These are phyloP conservation scores for Anser brachyrhynchus DNA, from an alignment of 2,113 vertebrate genomes.

Conservation along the genomic window DNA sequence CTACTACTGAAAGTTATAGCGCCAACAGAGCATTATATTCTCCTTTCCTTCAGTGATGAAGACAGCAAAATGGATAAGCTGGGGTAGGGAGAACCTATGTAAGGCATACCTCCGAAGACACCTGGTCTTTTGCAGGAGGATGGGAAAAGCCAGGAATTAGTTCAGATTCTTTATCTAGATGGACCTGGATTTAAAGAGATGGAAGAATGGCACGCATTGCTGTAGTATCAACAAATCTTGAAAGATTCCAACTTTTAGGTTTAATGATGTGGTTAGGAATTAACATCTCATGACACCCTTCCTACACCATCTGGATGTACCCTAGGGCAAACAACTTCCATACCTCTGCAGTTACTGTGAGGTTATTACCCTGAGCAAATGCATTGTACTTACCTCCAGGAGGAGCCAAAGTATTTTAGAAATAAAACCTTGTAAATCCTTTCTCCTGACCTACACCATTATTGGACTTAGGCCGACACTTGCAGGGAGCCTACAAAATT, in stretches of 20 bases:
- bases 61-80: background rate
- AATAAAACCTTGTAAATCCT: background rate
- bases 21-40: background rate
- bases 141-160: background rate
- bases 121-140: background rate
- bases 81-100: background rate
- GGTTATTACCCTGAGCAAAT: background rate
- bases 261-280: background rate
- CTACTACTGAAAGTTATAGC: background rate
- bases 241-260: background rate
- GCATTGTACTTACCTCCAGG: slow-evolving; percentile 10
- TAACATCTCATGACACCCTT: background rate
- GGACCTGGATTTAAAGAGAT: background rate
- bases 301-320: accelerated
- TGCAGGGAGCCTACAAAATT: background rate
- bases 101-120: background rate
- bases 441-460: background rate
- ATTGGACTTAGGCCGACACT: background rate
- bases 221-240: background rate
- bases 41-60: background rate
- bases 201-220: accelerated
- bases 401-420: background rate
- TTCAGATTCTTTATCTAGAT: background rate
- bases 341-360: accelerated
- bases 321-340: background rate